These are phyloP conservation scores for Drosophila peninsularis DNA, from an alignment of 2,888 invertebrate species.

Conservation along the genomic window DNA sequence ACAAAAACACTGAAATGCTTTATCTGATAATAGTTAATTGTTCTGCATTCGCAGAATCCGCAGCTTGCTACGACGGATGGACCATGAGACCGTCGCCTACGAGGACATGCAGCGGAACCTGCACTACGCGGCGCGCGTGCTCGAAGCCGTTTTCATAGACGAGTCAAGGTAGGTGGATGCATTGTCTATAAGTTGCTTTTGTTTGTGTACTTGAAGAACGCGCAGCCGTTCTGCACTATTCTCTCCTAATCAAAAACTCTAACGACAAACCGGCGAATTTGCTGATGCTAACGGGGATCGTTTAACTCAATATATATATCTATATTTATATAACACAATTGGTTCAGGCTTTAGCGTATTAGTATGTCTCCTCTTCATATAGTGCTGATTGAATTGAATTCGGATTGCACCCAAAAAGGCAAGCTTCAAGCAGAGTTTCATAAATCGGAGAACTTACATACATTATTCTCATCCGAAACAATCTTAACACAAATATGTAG, in stretches of 20 bases:
- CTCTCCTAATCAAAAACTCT: slow-evolving; percentile 43
- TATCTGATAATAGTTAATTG: neutral
- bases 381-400: slow-evolving; percentile 51
- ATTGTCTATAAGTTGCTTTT: slow-evolving; percentile 8
- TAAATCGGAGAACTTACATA: slow-evolving; percentile 20
- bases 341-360: slow-evolving; percentile 67
- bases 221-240: slow-evolving; percentile 4
- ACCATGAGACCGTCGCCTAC: slow-evolving; percentile 93
- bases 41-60: slow-evolving; percentile 89
- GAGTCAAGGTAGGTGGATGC: slow-evolving; percentile 93
- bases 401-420: slow-evolving; percentile 62
- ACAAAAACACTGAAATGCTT: neutral
- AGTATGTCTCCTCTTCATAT: slow-evolving; percentile 43
- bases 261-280: slow-evolving; percentile 33
- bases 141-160: slow-evolving; percentile 96
- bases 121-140: slow-evolving; percentile 95
- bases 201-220: slow-evolving; percentile 9
- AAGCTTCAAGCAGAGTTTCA: slow-evolving; percentile 57
- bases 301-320: neutral
- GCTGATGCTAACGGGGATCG: slow-evolving; percentile 59
- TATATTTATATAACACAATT: slow-evolving; percentile 39
- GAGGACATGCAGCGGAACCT: slow-evolving; percentile 96
- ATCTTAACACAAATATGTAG: slow-evolving; percentile 27
- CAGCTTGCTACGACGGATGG: slow-evolving; percentile 94
- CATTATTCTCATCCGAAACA: slow-evolving; percentile 22